Percentiles rank a stretch among this genome's conserved stretches.
Evolutionary conservation across 2,888 invertebrate genomes (phyloP).

Genomic region (Schizaphis graminum): DNA sequence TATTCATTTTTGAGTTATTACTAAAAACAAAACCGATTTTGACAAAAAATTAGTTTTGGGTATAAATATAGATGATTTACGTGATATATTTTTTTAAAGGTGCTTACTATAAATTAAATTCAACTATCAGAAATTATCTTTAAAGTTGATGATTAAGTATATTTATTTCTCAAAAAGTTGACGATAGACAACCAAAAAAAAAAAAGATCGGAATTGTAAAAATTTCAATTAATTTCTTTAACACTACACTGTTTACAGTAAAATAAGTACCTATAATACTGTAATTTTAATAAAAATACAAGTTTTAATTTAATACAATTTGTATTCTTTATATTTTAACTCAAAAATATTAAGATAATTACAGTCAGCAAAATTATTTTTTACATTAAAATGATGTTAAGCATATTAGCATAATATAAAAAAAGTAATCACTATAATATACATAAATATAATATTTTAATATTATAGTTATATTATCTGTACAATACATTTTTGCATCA

Average conservation of each 20-base stretch:
- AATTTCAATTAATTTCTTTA: neutral
- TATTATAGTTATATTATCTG: neutral
- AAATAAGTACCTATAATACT: neutral
- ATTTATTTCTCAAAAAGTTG: neutral
- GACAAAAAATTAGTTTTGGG: neutral
- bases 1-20: neutral
- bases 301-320: neutral
- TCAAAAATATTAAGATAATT: neutral
- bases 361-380: neutral
- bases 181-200: neutral
- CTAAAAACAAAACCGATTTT: neutral
- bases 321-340: neutral
- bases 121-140: neutral
- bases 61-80: neutral
- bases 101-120: neutral
- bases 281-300: neutral
- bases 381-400: neutral
- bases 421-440: neutral
- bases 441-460: neutral
- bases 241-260: neutral
- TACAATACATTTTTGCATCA: neutral
- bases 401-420: neutral
- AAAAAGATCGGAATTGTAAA: neutral
- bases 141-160: neutral
- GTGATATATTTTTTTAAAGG: neutral